Evolutionary conservation across 2,888 invertebrate species (phyloP), one percentile per base, ranked within the genome.

Genomic region (Melolontha melolontha): DNA sequence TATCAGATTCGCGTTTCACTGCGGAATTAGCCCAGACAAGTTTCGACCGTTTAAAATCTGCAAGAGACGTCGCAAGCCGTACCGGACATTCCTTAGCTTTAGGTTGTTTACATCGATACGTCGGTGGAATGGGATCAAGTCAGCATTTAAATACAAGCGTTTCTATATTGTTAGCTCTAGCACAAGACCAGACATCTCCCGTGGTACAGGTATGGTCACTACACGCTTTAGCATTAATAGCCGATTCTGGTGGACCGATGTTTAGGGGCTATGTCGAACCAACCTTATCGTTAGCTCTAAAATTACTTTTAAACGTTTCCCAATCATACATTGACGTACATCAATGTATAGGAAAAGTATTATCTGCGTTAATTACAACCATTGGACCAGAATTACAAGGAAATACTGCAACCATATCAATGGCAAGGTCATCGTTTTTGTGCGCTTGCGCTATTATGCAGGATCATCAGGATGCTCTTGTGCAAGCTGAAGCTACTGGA

Each of bases 181-280:
- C 97, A 0, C 97, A 98, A 83, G 98, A 98, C 81, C 90, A 91
- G 64, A 92, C 95, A 0, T 94, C 96, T 29, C 94, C 96, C 0
- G 93, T 96, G 71, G 94, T 98, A n/a, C 98, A 98, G 88, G 94
- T 97, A 39, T 99, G 98, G 98, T 93, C 98, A 0, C 85, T 99
- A 11, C 97, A 98, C 85, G 97, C 98, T 0, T 85, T 99, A 22
- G 94, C 97, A 0, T 87, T 98, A 71, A 94, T 99, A 69, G 97
- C 97, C 2, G 98, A 98, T 83, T 97, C 98, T 0, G 97, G 98
- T 0, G 99, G 99, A 0, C 98, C 99, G 0, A 98, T 99, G 97
- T 99, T 99, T 86, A 89, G 98, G 17, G 91, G 95, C 27, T 99
- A 97, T 83, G 97, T 98, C 14, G 98, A 99, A 80, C 95, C 97